Evolutionary conservation across 2,113 vertebrate species (phyloP), one percentile per base, ranked within the genome.

Genomic region (Arothron firmamentum): DNA sequence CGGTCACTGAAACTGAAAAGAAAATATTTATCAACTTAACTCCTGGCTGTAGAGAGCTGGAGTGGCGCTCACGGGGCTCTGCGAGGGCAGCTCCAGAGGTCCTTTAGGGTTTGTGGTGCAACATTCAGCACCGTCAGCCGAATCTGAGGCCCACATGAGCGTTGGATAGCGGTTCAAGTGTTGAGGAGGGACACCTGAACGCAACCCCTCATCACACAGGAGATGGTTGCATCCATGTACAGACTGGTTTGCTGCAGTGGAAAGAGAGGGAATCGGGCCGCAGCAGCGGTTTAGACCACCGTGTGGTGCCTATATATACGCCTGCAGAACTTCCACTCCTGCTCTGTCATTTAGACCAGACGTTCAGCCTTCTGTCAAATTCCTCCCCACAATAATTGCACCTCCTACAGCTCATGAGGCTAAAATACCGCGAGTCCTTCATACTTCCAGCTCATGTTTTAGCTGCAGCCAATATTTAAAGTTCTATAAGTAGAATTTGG

Each of bases 291-390:
- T 58, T 31, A 61, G 71, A 65, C 74, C 65, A 70, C 70, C 59
- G 25, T 50, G 57, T 41, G 38, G 72, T 38, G 21, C 54, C 67
- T 66, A 70, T 67, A 75, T 67, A 75, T 80, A 48, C 43, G 64
- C 81, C 66, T 78, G 28, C 61, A 75, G 61, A 38, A 31, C 65
- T 70, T 70, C 77, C 50, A 61, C 56, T 28, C 70, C 62, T 78
- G 65, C 77, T 88, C 84, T 83, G 20, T 87, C 83, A 87, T 87
- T 85, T 77, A 47, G 16, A 67, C 61, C 52, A 56, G 52, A 50
- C 62, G 19, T 72, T 69, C 65, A 69, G 62, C 67, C 56, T 70
- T 49, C 56, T 73, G 75, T 80, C 74, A 64, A 55, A 78, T 78
- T 79, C 80, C 74, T 70, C 53, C 55, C 55, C 48, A 72, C 67